These are phyloP conservation scores for Apeira syringaria DNA, from an alignment of 2,888 invertebrate species.

Conservation along the genomic window DNA sequence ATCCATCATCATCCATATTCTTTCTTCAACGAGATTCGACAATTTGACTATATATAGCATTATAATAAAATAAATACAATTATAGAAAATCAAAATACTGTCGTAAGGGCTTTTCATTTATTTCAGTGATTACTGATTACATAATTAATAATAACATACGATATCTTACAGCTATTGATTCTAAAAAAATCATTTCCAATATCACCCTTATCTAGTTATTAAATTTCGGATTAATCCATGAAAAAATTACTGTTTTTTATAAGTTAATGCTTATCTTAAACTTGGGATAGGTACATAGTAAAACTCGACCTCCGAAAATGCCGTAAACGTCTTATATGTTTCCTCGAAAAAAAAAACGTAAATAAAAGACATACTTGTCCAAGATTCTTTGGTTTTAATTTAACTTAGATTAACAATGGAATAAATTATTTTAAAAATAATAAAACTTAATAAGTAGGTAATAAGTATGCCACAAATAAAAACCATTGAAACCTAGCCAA, in stretches of 20 bases:
- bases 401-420: conserved; percentile 51
- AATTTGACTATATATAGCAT: too few relatives aligned
- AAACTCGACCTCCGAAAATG: conserved; percentile 24
- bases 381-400: conserved; percentile 34
- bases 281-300: conserved; percentile 29
- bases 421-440: conserved; percentile 46
- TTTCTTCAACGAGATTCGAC: too few relatives aligned
- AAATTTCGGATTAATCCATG: conserved; percentile 76
- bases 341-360: conserved; percentile 19
- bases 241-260: conserved; percentile 69
- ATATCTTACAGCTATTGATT: conserved; percentile 80
- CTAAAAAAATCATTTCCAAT: conserved; percentile 84
- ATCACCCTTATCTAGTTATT: conserved; percentile 80
- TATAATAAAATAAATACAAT: too few relatives aligned
- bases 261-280: conserved; percentile 52
- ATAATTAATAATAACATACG: conserved; percentile 80
- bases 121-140: conserved; percentile 83
- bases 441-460: conserved; percentile 34
- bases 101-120: conserved; percentile 70
- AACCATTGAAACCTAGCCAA: conserved; percentile 39
- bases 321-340: conserved; percentile 18
- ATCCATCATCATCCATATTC: too few relatives aligned
- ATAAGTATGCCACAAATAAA: conserved; percentile 22
- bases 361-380: conserved; percentile 20
- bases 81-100: conserved; percentile 43